Evolutionary conservation across 2,888 invertebrate genomes (phyloP).

Genomic region (Drosophila peninsularis): DNA sequence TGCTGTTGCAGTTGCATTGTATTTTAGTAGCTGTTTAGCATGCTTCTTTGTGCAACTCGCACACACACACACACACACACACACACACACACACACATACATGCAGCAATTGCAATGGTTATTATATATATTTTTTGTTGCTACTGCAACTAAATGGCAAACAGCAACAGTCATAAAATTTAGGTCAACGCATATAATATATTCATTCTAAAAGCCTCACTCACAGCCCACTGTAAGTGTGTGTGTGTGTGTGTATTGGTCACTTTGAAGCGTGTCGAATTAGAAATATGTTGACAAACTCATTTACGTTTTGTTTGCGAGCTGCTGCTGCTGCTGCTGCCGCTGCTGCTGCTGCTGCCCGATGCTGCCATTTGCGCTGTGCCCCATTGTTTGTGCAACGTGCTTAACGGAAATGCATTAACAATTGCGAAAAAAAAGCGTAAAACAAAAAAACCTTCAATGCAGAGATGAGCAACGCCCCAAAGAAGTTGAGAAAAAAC

Average conservation of each 20-base stretch:
- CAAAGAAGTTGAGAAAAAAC: conserved; percentile 6
- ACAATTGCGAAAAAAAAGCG: conserved; percentile 42
- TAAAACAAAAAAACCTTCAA: conserved; percentile 20
- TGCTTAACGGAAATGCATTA: conserved; percentile 62
- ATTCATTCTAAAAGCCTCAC: conserved; percentile 70
- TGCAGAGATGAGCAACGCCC: conserved; percentile 20
- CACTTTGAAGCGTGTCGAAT: conserved; percentile 62
- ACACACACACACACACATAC: conserved; percentile 14
- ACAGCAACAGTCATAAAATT: conserved; percentile 70
- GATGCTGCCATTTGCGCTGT: conserved; percentile 22
- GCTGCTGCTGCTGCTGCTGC: conserved; percentile 23
- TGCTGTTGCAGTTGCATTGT: conserved; percentile 53
- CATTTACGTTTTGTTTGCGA: conserved; percentile 55
- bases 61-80: conserved; percentile 26
- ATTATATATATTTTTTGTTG: conserved; percentile 33
- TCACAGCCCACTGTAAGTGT: conserved; percentile 2
- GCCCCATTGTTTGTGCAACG: conserved; percentile 61
- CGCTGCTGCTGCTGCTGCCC: conserved; percentile 24
- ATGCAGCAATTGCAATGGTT: conserved; percentile 41
- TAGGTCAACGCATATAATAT: conserved; percentile 82
- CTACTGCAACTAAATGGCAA: conserved; percentile 66
- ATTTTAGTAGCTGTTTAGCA: conserved; percentile 78
- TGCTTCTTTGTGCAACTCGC: conserved; percentile 75
- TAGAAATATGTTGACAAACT: conserved; percentile 67
- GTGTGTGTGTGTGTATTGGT: conserved; percentile 44